Evolutionary conservation across 2,888 invertebrate species (phyloP).

Genomic region (Graphium colonna): DNA sequence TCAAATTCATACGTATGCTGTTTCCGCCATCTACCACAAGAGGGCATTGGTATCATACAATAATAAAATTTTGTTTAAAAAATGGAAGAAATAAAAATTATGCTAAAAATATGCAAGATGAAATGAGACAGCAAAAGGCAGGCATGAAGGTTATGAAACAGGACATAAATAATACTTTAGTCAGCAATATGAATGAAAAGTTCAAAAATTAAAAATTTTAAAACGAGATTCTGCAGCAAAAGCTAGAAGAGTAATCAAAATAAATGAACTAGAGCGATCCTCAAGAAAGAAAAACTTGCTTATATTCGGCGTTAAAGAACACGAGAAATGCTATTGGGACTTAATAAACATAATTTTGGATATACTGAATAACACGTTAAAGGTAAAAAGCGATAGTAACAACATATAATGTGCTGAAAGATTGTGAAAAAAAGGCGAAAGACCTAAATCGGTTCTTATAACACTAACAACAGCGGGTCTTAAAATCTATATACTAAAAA

Average conservation of each 20-base stretch:
- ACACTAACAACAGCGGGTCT: too few species aligned
- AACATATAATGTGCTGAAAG: too few species aligned
- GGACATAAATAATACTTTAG: background rate
- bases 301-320: too few species aligned
- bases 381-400: background rate
- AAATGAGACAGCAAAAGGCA: background rate
- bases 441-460: too few species aligned
- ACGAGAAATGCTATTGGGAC: background rate
- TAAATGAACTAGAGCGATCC: too few species aligned
- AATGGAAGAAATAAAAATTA: background rate
- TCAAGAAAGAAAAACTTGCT: too few species aligned
- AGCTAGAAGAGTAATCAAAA: background rate
- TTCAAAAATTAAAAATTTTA: background rate
- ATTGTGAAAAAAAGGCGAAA: background rate
- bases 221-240: background rate
- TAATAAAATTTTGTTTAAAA: too few species aligned
- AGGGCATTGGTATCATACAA: too few species aligned
- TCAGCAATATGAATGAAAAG: background rate
- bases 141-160: background rate
- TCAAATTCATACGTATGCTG: too few species aligned
- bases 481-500: background rate
- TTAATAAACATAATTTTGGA: too few species aligned
- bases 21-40: too few species aligned
- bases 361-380: background rate
- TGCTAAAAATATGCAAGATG: too few species aligned